phyloP scores from a whole-genome alignment of 2,888 invertebrate genomes.

The Cotesia congregata region DNA sequence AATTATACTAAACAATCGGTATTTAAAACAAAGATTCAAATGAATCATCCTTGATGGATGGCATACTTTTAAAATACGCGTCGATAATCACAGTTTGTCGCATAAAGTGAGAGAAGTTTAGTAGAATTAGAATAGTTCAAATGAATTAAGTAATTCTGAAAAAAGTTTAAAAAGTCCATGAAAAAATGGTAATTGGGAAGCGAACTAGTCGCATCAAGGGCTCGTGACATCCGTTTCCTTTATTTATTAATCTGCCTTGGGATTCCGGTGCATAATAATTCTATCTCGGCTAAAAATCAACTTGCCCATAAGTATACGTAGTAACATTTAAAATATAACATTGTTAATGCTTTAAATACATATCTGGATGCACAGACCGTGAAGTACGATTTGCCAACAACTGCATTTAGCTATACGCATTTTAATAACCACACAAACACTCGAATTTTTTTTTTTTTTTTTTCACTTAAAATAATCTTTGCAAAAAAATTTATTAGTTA shows the following conservation, averaged over 20 bases:
- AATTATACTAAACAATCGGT: no score
- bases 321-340: conserved; percentile 44
- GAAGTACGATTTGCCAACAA: conserved; percentile 38
- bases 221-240: conserved; percentile 51
- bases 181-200: conserved; percentile 41
- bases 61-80: not conserved
- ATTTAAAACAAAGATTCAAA: no score
- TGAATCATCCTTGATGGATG: no score
- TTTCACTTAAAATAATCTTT: no score
- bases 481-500: no score
- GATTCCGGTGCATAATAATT: conserved; percentile 51
- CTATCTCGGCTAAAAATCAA: conserved; percentile 47
- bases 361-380: conserved; percentile 39
- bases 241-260: conserved; percentile 45
- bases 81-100: not conserved
- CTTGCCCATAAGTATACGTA: conserved; percentile 33
- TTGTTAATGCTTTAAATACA: conserved; percentile 26
- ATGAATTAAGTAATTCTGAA: not conserved
- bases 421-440: no score
- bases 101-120: not conserved
- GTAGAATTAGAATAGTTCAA: no score
- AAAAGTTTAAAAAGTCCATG: not conserved
- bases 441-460: no score
- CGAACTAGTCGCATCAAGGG: conserved; percentile 45
- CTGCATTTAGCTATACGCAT: conserved; percentile 7